Conservation (phyloP, 2,113 vertebrate genomes). For the Hippocampus barbouri region DNA sequence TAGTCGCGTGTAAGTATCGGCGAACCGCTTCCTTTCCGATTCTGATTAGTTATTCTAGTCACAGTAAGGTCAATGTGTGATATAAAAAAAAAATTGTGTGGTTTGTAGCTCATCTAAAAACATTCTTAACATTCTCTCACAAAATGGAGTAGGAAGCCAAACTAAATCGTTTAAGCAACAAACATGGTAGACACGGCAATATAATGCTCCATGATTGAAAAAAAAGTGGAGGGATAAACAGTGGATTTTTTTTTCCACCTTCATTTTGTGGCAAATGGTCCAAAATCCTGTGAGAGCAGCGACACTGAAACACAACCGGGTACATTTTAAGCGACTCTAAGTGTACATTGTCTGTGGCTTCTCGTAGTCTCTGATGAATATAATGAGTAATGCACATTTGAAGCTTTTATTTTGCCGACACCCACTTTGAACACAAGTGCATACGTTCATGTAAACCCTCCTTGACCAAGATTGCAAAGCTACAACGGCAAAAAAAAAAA, state of each 20-base stretch:
- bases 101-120: neutral
- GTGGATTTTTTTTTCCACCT: neutral
- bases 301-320: neutral
- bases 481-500: neutral
- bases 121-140: neutral
- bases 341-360: slow-evolving; percentile 8
- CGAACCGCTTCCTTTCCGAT: neutral
- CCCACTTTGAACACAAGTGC: slow-evolving; percentile 11
- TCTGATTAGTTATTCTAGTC: neutral
- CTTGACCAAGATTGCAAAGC: slow-evolving; percentile 5
- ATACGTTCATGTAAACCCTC: slow-evolving; percentile 21
- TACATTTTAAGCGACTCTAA: slow-evolving; percentile 24
- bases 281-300: neutral
- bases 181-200: neutral
- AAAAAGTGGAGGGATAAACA: neutral
- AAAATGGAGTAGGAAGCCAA: neutral
- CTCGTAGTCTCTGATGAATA: slow-evolving; percentile 4
- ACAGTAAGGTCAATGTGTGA: neutral
- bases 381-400: neutral
- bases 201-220: neutral
- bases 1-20: slow-evolving; percentile 20
- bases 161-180: neutral
- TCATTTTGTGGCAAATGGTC: neutral
- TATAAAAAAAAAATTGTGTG: neutral
- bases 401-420: neutral